Base-by-base conservation (phyloP, 2,113 vertebrate species). In the Syngnathoides biaculeatus region DNA sequence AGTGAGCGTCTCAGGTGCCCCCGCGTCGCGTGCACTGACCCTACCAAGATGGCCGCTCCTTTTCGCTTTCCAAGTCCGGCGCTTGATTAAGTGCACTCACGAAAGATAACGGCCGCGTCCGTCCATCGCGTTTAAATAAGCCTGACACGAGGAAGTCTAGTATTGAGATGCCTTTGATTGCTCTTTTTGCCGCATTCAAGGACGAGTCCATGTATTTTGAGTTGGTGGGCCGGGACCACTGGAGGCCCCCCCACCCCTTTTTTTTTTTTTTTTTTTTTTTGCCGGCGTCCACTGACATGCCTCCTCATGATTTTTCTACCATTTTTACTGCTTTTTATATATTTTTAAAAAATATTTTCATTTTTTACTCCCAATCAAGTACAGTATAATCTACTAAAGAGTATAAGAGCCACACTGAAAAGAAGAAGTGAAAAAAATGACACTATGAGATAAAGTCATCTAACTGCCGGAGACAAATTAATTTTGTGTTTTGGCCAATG, bases 181-280 rank as follows among this genome's bases (percentile, higher is more conserved):
- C 72, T 77, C 60, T 79, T 42, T 35, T 26, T 76, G 77, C 66
- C 78, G 83, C 72, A 81, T 79, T 78, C 55, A 74, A 75, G 67
- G 65, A 77, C 62, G 67, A 79, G 78, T 85, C 80, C 87, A 87
- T 30, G 81, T 85, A 81, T 89, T 89, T 89, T 89, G 72, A 84
- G 55, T 88, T 9, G 3, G 89, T 88, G 87, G 88, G 81, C 86
- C 86, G 88, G 90, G 83, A 88, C 85, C 87, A 88, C 87, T 79
- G 55, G 76, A 74, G 52, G 57, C 61, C 56, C 45, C 22, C n/a
- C n/a, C n/a, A n/a, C n/a, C n/a, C n/a, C n/a, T n/a, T n/a, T n/a
- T n/a, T n/a, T n/a, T n/a, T n/a, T n/a, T n/a, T n/a, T n/a, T n/a
- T n/a, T n/a, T n/a, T n/a, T n/a, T 71, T 75, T 73, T 75, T 74